Conservation (phyloP, 1,140 invertebrate species). For the Aphelenchoides fujianensis region DNA sequence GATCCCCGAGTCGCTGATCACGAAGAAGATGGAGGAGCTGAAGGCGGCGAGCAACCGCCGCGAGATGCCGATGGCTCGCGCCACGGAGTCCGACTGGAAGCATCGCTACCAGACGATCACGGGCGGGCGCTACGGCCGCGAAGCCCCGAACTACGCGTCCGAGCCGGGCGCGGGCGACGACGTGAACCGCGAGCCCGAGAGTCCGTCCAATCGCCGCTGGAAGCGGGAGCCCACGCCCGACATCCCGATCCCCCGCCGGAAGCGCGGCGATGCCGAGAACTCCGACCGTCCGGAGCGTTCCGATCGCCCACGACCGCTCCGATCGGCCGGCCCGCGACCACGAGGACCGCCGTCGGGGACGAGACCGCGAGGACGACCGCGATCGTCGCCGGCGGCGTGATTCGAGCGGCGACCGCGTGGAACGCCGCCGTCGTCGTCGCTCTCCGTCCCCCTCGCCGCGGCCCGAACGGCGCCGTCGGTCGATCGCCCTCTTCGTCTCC, state of each 20-base stretch:
- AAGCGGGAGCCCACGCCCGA: not conserved
- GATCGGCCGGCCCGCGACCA: too few species aligned
- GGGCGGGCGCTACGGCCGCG: conserved; percentile 51
- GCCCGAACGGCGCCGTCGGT: too few species aligned
- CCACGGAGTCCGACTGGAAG: conserved; percentile 50
- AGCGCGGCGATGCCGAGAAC: not conserved
- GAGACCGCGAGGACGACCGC: not conserved
- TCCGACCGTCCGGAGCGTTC: too few species aligned
- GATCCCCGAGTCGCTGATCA: conserved; percentile 35
- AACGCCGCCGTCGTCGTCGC: not conserved
- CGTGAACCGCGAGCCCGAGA: not conserved
- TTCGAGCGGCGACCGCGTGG: not conserved
- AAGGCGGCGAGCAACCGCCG: conserved; percentile 8
- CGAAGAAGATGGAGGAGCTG: conserved; percentile 45
- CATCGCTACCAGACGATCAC: conserved; percentile 55
- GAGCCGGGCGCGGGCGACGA: conserved; percentile 19
- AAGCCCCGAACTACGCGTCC: conserved; percentile 28
- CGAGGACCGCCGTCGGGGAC: not conserved
- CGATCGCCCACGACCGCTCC: not conserved
- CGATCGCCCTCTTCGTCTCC: too few species aligned
- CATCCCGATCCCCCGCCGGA: not conserved
- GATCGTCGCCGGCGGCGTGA: not conserved
- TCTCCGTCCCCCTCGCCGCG: not conserved
- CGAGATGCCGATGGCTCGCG: conserved; percentile 22
- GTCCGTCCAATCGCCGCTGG: conserved; percentile 1